Conservation (phyloP, 2,888 invertebrate species). For the Ernsta delagoae region DNA sequence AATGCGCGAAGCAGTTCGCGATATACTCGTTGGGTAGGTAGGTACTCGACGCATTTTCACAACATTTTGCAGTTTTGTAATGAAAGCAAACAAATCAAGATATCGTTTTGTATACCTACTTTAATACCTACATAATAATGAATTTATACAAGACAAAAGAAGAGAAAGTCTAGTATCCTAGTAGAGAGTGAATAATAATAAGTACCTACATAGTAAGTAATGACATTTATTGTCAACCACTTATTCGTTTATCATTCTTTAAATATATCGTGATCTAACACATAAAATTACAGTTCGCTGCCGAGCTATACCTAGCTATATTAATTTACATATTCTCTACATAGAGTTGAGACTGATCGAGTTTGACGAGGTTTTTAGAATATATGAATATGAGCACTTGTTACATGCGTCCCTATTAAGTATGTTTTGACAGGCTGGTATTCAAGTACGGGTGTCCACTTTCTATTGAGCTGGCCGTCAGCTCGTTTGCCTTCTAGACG, state of each 20-base stretch:
- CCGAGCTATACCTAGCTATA: conserved; percentile 3
- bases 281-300: conserved; percentile 18
- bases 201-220: not conserved
- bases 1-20: conserved; percentile 13
- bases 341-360: conserved; percentile 30
- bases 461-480: conserved; percentile 25
- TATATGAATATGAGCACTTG: conserved; percentile 37
- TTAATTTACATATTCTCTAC: conserved; percentile 32
- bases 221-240: not conserved
- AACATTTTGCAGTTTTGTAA: conserved; percentile 17
- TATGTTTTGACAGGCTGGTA: conserved; percentile 32
- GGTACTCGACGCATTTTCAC: not conserved
- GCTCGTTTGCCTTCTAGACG: conserved; percentile 27
- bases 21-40: not conserved
- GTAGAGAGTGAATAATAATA: too few species aligned
- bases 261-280: conserved; percentile 17
- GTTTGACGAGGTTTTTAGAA: conserved; percentile 36
- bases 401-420: conserved; percentile 28
- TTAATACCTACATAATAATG: too few species aligned
- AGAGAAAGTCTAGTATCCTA: too few species aligned
- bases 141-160: too few species aligned
- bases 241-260: conserved; percentile 1
- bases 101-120: too few species aligned
- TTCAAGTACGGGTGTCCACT: conserved; percentile 32
- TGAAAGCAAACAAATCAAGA: conserved; percentile 5